Evolutionary conservation across 2,888 invertebrate genomes (phyloP).

Genomic region (Chrysodeixis includens): DNA sequence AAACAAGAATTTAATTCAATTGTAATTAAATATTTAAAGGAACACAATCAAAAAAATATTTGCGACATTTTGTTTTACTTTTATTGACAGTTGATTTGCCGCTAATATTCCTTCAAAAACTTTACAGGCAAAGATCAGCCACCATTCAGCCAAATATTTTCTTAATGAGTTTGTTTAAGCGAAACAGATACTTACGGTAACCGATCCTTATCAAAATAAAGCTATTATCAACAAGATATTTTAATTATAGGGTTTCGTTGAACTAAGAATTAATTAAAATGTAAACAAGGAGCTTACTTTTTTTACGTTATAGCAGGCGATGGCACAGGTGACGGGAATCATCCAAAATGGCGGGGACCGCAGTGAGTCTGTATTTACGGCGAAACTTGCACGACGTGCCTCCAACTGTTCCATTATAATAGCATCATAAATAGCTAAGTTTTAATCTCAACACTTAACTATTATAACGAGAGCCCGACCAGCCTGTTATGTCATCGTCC

Average conservation of each 20-base stretch:
- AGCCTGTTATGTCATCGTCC: conserved; percentile 8
- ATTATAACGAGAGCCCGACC: conserved; percentile 32
- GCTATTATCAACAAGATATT: conserved; percentile 1
- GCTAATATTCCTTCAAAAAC: neutral
- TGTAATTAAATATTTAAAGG: no score
- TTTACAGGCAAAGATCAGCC: neutral
- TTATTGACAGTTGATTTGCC: neutral
- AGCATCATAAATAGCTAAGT: conserved; percentile 68
- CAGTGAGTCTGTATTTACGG: conserved; percentile 68
- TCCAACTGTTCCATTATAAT: conserved; percentile 64
- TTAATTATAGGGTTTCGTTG: neutral
- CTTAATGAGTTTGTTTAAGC: neutral
- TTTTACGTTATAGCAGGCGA: conserved; percentile 2
- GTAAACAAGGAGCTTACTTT: conserved; percentile 8
- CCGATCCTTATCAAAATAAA: conserved; percentile 4
- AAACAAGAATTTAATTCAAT: no score
- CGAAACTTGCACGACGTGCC: conserved; percentile 63
- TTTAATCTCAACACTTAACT: conserved; percentile 62
- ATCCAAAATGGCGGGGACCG: conserved; percentile 53
- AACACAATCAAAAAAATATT: no score
- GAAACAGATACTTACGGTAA: conserved; percentile 1
- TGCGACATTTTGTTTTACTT: neutral
- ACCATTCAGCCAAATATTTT: neutral
- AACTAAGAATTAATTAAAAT: neutral
- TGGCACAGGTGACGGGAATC: conserved; percentile 61